Evolutionary conservation across 2,797 vertebrate species (phyloP).

Genomic region (Myotis daubentonii): DNA sequence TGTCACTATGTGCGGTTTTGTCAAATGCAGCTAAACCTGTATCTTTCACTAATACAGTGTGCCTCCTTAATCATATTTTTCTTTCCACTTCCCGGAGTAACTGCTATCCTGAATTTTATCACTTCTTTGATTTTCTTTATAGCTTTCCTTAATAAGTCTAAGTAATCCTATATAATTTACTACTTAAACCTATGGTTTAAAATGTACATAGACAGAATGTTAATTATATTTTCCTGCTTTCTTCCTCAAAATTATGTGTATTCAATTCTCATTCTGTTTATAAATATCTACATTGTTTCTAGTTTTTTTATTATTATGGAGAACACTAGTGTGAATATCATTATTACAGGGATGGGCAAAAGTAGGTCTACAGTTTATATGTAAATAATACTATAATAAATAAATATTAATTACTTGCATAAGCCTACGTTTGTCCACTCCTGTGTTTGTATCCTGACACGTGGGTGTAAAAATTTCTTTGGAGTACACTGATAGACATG

Average conservation of each 20-base stretch:
- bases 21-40: neutral
- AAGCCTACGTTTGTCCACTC: neutral
- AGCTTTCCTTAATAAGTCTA: neutral
- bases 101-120: neutral
- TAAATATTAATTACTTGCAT: neutral
- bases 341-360: neutral
- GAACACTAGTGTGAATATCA: neutral
- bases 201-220: neutral
- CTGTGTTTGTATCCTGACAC: neutral
- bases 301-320: neutral
- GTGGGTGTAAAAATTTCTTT: neutral
- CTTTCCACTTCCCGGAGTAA: neutral
- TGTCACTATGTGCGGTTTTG: neutral
- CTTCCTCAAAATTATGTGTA: neutral
- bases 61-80: neutral
- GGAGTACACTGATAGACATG: neutral
- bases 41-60: neutral
- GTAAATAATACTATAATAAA: neutral
- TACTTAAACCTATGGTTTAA: constrained; percentile 12
- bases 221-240: neutral
- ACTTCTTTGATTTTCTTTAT: neutral
- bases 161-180: neutral
- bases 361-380: neutral
- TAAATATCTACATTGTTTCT: neutral
- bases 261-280: neutral